A percentile compares a stretch with the other conserved stretches of the same genome.
phyloP scores from a whole-genome alignment of 2,888 invertebrate genomes.

The Pandemis heparana region DNA sequence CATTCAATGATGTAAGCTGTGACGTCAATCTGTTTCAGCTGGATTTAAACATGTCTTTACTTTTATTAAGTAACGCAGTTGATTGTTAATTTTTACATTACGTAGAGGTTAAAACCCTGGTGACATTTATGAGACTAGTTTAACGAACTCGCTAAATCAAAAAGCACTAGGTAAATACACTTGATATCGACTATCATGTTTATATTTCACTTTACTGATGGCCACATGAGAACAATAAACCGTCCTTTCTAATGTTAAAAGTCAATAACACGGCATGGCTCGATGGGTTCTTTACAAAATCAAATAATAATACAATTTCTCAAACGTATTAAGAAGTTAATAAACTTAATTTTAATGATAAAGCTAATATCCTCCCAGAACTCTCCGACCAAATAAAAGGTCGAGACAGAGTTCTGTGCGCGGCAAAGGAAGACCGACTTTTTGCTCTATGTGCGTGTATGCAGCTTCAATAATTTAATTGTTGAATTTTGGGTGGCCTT shows the following conservation, averaged over 20 bases:
- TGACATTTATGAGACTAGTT: neutral
- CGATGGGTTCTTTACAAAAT: neutral
- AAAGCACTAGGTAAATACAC: neutral
- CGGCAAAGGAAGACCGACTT: no score
- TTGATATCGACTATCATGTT: neutral
- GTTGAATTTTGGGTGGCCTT: no score
- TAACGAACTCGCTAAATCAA: neutral
- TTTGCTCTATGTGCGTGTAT: no score
- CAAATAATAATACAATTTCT: neutral
- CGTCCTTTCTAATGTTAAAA: slow-evolving; percentile 3
- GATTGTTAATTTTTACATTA: neutral
- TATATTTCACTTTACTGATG: slow-evolving; percentile 1
- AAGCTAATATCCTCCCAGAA: no score
- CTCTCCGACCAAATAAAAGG: no score
- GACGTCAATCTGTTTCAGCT: slow-evolving; percentile 2
- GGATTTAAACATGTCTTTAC: neutral
- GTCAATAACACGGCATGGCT: slow-evolving; percentile 1
- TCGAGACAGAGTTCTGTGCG: no score
- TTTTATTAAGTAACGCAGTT: neutral
- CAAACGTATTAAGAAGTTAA: no score
- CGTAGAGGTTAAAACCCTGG: neutral
- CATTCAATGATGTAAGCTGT: neutral
- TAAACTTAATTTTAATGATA: no score
- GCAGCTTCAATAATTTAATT: no score
- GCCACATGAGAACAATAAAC: neutral